Percentiles rank a stretch among this genome's conserved stretches.
phyloP scores from a whole-genome alignment of 2,113 vertebrate species.

The Chionodraco myersi region DNA sequence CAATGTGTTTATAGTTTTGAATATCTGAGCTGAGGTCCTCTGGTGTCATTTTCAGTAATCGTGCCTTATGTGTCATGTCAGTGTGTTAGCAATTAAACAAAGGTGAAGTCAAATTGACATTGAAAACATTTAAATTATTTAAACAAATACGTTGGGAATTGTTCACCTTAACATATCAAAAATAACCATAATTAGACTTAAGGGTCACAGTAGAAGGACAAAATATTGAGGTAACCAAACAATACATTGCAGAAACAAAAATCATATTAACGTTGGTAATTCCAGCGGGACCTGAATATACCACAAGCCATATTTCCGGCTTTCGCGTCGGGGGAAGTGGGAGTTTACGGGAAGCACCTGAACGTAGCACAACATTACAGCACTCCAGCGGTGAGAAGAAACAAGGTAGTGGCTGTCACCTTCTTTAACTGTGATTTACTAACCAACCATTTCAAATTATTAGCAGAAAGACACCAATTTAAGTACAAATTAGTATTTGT shows the following conservation, averaged over 20 bases:
- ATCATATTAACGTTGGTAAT: not conserved
- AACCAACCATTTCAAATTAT: not conserved
- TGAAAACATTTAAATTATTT: no score
- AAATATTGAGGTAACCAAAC: not conserved
- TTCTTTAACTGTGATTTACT: not conserved
- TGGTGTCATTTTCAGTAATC: no score
- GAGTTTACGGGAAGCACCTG: conserved; percentile 46
- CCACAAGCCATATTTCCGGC: conserved; percentile 12
- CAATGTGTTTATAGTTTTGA: no score
- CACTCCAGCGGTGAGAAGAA: conserved; percentile 4
- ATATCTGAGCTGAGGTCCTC: no score
- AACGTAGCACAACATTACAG: conserved; percentile 37
- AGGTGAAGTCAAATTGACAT: no score
- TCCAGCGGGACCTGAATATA: not conserved
- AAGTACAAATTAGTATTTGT: not conserved
- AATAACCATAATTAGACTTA: no score
- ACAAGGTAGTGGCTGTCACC: conserved; percentile 38
- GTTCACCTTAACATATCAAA: no score
- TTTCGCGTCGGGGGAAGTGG: not conserved
- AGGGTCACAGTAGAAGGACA: no score
- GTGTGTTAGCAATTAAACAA: no score
- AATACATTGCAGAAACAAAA: not conserved
- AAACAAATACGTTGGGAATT: no score
- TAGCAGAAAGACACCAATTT: rapidly evolving
- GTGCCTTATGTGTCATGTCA: no score